phyloP scores from a whole-genome alignment of 2,113 vertebrate species.

The Mormyrus lacerda region DNA sequence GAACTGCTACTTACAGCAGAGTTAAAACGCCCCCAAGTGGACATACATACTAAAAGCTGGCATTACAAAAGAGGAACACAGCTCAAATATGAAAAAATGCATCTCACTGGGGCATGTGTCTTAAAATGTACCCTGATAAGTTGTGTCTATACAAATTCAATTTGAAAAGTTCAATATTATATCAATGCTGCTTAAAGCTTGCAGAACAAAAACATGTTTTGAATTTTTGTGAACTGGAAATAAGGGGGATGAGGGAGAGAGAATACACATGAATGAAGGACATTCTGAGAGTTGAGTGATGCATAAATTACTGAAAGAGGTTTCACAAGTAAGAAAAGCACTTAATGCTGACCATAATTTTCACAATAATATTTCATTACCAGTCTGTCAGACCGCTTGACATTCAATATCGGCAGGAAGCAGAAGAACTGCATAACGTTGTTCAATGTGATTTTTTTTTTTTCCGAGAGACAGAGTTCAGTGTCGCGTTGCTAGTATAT shows the following conservation, averaged over 20 bases:
- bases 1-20: neutral
- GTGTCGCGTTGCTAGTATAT: neutral
- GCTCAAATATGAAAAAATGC: neutral
- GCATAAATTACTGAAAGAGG: conserved; percentile 35
- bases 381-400: conserved; percentile 51
- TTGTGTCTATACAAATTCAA: neutral
- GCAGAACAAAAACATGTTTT: neutral
- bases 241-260: neutral
- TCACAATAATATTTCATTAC: conserved; percentile 45
- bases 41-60: neutral
- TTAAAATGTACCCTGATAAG: neutral
- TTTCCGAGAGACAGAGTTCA: conserved; percentile 23
- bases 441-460: conserved; percentile 41
- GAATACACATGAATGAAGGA: conserved; percentile 40
- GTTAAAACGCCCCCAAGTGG: conserved; percentile 16
- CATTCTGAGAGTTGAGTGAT: conserved; percentile 30
- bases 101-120: neutral
- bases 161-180: neutral
- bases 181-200: neutral
- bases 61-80: neutral
- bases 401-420: conserved; percentile 45
- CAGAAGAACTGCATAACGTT: conserved; percentile 42
- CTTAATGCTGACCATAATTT: conserved; percentile 50
- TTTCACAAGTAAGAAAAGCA: conserved; percentile 30
- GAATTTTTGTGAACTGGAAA: neutral